Conservation (phyloP, 1,140 invertebrate species). For the Brachionus asplanchnoidis region DNA sequence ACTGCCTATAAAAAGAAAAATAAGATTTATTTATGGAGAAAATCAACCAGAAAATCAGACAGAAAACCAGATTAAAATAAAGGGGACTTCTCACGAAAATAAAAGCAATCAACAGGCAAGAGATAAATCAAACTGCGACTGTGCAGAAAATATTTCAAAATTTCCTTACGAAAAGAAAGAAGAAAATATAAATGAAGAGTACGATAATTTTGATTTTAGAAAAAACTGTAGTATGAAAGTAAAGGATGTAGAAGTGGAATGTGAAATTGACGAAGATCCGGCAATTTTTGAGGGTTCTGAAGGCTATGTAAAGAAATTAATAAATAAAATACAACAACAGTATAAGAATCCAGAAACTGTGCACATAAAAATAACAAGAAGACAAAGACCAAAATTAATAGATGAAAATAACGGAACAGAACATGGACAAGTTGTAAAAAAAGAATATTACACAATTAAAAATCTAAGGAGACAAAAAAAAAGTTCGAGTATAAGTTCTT, state of each 20-base stretch:
- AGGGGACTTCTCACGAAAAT: background rate
- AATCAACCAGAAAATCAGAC: background rate
- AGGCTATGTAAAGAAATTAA: conserved; percentile 29
- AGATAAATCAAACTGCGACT: background rate
- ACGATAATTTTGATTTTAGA: conserved; percentile 26
- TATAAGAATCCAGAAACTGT: conserved; percentile 39
- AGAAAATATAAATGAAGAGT: background rate
- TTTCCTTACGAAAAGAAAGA: background rate
- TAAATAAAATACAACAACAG: conserved; percentile 27
- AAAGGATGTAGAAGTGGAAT: conserved; percentile 38
- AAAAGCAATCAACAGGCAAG: background rate
- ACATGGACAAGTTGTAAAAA: background rate
- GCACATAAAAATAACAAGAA: conserved; percentile 32
- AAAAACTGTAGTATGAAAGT: background rate
- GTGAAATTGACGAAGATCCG: conserved; percentile 37
- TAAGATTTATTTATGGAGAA: conserved; percentile 9
- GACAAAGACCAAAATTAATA: background rate
- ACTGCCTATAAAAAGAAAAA: conserved; percentile 1
- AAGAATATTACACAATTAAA: conserved; percentile 36
- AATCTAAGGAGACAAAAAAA: background rate
- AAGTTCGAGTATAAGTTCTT: conserved; percentile 21
- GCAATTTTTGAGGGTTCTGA: conserved; percentile 29
- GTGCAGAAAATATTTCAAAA: background rate
- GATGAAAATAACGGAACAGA: background rate
- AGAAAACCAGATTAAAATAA: background rate